Evolutionary conservation across 2,797 vertebrate species (phyloP).

Genomic region (Bucorvus abyssinicus): DNA sequence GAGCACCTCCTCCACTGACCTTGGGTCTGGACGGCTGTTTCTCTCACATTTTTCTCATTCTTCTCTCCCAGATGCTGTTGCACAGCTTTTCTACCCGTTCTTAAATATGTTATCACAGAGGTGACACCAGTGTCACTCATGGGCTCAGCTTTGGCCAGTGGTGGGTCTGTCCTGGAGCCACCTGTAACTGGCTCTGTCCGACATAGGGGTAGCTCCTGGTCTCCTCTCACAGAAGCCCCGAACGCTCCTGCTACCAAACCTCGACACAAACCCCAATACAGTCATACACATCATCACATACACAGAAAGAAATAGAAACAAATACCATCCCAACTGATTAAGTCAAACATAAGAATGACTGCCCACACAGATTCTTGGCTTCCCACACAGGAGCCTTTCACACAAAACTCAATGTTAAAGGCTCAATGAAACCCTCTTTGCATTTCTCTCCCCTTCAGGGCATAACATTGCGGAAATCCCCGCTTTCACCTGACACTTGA

Average conservation of each 20-base stretch:
- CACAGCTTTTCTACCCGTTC: background rate
- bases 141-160: background rate
- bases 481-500: background rate
- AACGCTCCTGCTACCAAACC: background rate
- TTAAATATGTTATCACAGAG: background rate
- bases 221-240: background rate
- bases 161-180: background rate
- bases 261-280: background rate
- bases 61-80: background rate
- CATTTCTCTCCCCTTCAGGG: background rate
- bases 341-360: background rate
- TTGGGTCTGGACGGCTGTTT: background rate
- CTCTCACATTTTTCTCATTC: background rate
- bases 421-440: background rate
- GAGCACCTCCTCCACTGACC: background rate
- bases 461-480: background rate
- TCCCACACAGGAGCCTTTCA: background rate
- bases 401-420: background rate
- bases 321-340: background rate
- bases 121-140: accelerated
- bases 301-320: background rate
- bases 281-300: background rate
- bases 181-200: background rate
- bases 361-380: background rate
- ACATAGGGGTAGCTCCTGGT: background rate